phyloP scores from a whole-genome alignment of 2,888 invertebrate species.

The Ormyrus rosae region DNA sequence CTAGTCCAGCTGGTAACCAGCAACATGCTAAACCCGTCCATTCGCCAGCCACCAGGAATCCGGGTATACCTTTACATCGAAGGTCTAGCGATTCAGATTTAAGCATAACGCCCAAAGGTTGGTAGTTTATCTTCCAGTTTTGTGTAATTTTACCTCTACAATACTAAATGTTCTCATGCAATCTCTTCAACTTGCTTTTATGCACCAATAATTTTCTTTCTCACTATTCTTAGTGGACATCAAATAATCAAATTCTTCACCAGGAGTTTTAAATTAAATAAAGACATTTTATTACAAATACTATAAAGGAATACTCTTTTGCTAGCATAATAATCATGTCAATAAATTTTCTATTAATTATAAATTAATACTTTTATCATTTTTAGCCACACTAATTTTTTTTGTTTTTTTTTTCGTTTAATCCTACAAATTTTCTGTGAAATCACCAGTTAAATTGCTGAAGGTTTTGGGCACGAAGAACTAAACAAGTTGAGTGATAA shows the following conservation, averaged over 20 bases:
- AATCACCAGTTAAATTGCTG: neutral
- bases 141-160: neutral
- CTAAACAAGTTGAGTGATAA: neutral
- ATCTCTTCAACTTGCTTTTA: slow-evolving; percentile 25
- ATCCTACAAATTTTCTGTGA: neutral
- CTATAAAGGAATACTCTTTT: no score
- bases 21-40: slow-evolving; percentile 76
- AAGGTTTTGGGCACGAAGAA: neutral
- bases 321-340: no score
- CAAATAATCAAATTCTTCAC: no score
- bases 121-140: slow-evolving; percentile 57
- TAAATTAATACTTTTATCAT: no score
- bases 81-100: slow-evolving; percentile 96
- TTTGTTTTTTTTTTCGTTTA: no score
- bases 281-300: no score
- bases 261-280: no score
- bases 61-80: slow-evolving; percentile 79
- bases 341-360: no score
- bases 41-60: slow-evolving; percentile 78
- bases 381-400: no score
- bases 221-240: neutral
- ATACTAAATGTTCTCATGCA: neutral
- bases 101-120: slow-evolving; percentile 95
- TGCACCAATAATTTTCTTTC: slow-evolving; percentile 49
- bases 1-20: slow-evolving; percentile 56